Conservation (phyloP, 2,888 invertebrate genomes). For the Phengaris alcon region DNA sequence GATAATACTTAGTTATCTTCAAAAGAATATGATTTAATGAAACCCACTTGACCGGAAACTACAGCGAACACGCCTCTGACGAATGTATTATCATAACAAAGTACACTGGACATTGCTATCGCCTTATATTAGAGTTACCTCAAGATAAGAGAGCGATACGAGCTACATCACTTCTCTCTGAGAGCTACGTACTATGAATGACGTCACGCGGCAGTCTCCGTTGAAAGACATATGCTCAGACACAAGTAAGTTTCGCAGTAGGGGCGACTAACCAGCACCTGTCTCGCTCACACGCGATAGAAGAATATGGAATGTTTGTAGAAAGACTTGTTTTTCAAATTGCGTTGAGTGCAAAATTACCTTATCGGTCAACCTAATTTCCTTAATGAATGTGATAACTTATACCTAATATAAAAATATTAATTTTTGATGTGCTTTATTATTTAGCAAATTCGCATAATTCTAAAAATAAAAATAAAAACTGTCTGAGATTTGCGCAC, state of each 20-base stretch:
- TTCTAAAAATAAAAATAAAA: background rate
- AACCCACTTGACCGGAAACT: conserved; percentile 47
- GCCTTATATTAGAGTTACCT: conserved; percentile 68
- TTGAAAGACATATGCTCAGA: conserved; percentile 66
- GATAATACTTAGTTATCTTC: conserved; percentile 50
- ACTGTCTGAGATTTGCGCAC: background rate
- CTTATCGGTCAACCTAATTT: conserved; percentile 41
- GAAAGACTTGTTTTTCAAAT: conserved; percentile 74
- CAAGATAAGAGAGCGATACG: conserved; percentile 64
- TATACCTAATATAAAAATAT: conserved; percentile 30
- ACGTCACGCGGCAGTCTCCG: conserved; percentile 64
- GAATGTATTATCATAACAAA: conserved; percentile 69
- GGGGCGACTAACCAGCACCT: conserved; percentile 54
- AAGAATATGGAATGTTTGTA: conserved; percentile 76
- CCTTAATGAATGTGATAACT: conserved; percentile 36
- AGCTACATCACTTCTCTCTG: conserved; percentile 73
- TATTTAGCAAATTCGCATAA: background rate
- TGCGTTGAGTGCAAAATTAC: conserved; percentile 66
- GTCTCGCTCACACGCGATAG: conserved; percentile 71
- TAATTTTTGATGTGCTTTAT: conserved; percentile 19
- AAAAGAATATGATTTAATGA: conserved; percentile 47
- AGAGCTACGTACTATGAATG: conserved; percentile 80
- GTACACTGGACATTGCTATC: conserved; percentile 59
- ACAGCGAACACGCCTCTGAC: conserved; percentile 68
- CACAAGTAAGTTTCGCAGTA: conserved; percentile 56